Conservation (phyloP, 2,888 invertebrate species). For the Corythucha ciliata region DNA sequence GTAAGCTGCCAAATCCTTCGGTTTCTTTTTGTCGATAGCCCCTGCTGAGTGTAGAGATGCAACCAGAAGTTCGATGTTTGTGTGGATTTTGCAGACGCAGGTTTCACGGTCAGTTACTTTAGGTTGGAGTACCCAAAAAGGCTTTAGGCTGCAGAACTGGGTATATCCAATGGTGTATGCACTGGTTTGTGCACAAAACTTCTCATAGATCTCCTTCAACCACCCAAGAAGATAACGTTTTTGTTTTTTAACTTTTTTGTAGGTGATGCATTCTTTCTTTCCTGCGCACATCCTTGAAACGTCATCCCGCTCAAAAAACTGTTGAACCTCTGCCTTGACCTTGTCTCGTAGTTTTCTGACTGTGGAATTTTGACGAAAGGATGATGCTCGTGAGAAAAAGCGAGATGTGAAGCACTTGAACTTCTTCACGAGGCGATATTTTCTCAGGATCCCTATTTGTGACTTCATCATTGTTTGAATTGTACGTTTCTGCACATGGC, state of each 20-base stretch:
- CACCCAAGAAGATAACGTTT: neutral
- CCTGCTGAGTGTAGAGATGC: constrained; percentile 4
- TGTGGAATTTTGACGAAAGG: too few species aligned
- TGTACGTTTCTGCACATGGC: too few species aligned
- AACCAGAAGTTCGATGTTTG: constrained; percentile 17
- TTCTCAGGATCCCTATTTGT: neutral
- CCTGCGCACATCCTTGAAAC: constrained; percentile 9
- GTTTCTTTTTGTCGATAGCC: constrained; percentile 3
- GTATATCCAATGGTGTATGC: neutral
- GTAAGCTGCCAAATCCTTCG: constrained; percentile 12
- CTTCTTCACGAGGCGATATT: neutral
- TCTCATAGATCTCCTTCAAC: constrained; percentile 1
- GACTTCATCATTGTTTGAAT: too few species aligned
- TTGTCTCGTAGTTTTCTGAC: too few species aligned
- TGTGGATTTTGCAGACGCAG: constrained; percentile 12
- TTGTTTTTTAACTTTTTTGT: constrained; percentile 18
- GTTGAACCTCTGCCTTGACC: neutral
- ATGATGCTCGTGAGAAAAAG: neutral
- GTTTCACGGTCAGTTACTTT: constrained; percentile 17
- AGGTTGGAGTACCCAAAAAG: constrained; percentile 22
- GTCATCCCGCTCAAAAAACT: constrained; percentile 18
- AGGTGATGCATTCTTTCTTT: constrained; percentile 19
- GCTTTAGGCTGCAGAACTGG: constrained; percentile 13
- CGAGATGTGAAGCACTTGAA: neutral
- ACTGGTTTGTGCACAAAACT: neutral